phyloP scores from a whole-genome alignment of 2,113 vertebrate species.

The Pao palembangensis region DNA sequence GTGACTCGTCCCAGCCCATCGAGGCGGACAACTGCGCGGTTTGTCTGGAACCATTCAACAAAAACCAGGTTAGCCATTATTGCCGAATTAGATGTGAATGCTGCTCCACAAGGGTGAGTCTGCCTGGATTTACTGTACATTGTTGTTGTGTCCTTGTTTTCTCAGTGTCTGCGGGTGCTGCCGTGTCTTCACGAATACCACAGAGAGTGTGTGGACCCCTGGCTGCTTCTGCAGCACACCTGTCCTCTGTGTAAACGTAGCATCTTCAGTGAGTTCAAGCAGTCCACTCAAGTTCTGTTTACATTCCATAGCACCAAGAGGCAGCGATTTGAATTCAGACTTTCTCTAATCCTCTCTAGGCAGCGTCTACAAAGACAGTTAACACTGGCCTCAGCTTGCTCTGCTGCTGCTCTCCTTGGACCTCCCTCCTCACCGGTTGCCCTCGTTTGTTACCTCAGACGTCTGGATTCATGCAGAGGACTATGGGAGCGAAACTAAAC shows the following conservation, averaged over 20 bases:
- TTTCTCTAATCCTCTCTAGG: conserved; percentile 37
- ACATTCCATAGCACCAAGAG: no score
- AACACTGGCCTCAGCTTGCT: conserved; percentile 15
- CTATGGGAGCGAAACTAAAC: conserved; percentile 11
- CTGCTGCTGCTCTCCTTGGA: conserved; percentile 10
- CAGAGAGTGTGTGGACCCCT: conserved; percentile 91
- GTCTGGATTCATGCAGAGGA: conserved; percentile 30
- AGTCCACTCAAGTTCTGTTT: not conserved
- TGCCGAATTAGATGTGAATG: not conserved
- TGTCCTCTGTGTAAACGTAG: conserved; percentile 94
- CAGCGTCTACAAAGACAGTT: conserved; percentile 62
- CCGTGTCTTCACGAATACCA: conserved; percentile 93
- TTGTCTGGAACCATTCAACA: conserved; percentile 88
- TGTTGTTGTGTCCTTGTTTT: not conserved
- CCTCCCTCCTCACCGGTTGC: conserved; percentile 20
- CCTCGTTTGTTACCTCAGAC: conserved; percentile 24
- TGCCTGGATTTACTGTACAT: not conserved
- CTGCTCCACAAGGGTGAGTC: not conserved
- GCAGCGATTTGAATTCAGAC: not conserved
- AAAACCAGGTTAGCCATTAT: conserved; percentile 79
- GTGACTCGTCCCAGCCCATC: conserved; percentile 47
- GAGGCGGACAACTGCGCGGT: conserved; percentile 86
- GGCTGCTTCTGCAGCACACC: conserved; percentile 91
- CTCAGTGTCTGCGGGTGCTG: conserved; percentile 88
- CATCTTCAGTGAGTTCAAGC: conserved; percentile 78